Evolutionary conservation across 2,888 invertebrate species (phyloP).

Genomic region (Phymatocera aterrima): DNA sequence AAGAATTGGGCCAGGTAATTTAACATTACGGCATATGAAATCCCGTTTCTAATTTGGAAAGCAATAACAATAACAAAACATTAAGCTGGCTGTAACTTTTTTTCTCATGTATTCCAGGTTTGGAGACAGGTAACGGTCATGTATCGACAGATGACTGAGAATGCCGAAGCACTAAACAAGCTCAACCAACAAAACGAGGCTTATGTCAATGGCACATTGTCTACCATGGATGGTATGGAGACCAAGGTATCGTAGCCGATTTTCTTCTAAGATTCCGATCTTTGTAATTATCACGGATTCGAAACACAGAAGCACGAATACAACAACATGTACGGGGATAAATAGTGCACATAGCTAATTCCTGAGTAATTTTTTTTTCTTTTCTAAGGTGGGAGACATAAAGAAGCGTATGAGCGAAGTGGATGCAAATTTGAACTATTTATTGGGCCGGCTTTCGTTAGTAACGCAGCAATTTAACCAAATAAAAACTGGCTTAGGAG

Average conservation of each 20-base stretch:
- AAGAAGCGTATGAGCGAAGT: conserved; percentile 87
- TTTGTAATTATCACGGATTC: neutral
- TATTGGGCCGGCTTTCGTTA: conserved; percentile 86
- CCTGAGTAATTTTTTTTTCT: neutral
- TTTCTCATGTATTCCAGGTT: conserved; percentile 74
- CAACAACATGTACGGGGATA: no score
- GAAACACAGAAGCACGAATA: neutral
- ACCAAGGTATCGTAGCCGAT: conserved; percentile 78
- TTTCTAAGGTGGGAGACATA: conserved; percentile 83
- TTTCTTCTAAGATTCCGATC: neutral
- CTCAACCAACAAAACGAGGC: conserved; percentile 86
- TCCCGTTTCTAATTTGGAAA: neutral
- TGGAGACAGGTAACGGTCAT: conserved; percentile 94
- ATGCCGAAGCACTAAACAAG: conserved; percentile 84
- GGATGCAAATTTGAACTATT: conserved; percentile 88
- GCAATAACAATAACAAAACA: neutral
- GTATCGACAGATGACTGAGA: conserved; percentile 88
- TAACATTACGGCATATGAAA: no score
- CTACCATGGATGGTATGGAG: conserved; percentile 87
- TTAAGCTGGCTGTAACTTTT: no score
- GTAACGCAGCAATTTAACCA: conserved; percentile 91
- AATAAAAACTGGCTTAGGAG: conserved; percentile 86
- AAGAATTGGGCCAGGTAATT: conserved; percentile 83
- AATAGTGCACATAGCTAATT: no score
- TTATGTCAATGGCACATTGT: conserved; percentile 87